Conservation (phyloP, 1,140 invertebrate species). For the Platyscapa corneri region DNA sequence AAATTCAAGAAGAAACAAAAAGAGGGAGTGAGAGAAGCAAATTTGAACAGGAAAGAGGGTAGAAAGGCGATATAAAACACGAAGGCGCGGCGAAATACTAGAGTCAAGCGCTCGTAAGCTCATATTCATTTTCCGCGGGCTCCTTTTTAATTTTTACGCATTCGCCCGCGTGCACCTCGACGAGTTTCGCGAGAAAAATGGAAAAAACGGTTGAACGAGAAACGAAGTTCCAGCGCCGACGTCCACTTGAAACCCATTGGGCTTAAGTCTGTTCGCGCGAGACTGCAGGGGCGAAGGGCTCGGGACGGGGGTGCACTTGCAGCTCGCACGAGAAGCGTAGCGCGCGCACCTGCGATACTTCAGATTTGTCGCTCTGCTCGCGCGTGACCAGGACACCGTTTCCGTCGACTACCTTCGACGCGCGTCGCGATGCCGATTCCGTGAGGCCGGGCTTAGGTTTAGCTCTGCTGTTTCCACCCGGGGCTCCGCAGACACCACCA, state of each 20-base stretch:
- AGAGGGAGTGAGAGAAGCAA: neutral
- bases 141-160: conserved; percentile 68
- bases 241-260: conserved; percentile 59
- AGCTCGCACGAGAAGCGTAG: conserved; percentile 40
- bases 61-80: neutral
- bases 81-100: conserved; percentile 57
- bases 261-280: conserved; percentile 53
- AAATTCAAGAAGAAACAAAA: conserved; percentile 22
- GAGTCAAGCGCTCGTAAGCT: conserved; percentile 55
- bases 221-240: conserved; percentile 48
- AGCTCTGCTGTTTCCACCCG: conserved; percentile 27
- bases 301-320: conserved; percentile 38
- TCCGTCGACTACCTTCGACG: conserved; percentile 23
- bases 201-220: conserved; percentile 32
- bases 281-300: neutral
- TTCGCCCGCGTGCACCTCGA: conserved; percentile 65
- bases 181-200: conserved; percentile 56
- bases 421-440: neutral
- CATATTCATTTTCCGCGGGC: conserved; percentile 62
- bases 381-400: conserved; percentile 45
- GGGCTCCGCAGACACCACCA: conserved; percentile 16
- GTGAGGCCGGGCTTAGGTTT: neutral
- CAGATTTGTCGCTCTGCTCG: conserved; percentile 35
- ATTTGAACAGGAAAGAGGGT: conserved; percentile 23
- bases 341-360: conserved; percentile 42